A percentile compares a stretch with the other conserved stretches of the same genome.
Conservation (phyloP, 1,140 invertebrate genomes). For the Homarus americanus region DNA sequence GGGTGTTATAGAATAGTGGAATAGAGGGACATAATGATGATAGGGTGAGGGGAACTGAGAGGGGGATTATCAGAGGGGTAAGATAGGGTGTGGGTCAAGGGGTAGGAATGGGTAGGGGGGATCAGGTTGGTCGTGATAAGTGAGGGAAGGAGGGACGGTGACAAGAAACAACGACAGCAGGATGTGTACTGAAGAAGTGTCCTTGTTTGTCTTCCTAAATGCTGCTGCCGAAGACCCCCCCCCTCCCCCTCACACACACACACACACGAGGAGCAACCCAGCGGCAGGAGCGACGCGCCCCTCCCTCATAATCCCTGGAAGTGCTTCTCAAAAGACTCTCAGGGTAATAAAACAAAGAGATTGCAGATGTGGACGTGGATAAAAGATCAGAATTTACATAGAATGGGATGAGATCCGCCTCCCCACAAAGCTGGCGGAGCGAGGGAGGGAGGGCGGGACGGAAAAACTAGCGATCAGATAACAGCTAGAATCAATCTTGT, state of each 20-base stretch:
- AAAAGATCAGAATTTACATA: conserved; percentile 53
- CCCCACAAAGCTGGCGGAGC: conserved; percentile 20
- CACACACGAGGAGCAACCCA: background rate
- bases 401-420: conserved; percentile 35
- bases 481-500: conserved; percentile 51
- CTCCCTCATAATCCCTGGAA: conserved; percentile 18
- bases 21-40: too few species aligned
- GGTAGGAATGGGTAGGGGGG: too few species aligned
- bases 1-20: too few species aligned
- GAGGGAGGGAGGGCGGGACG: background rate
- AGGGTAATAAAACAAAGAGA: conserved; percentile 40
- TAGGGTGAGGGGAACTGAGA: too few species aligned
- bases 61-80: too few species aligned
- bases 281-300: background rate
- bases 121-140: too few species aligned
- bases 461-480: conserved; percentile 49
- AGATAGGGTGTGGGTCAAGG: too few species aligned
- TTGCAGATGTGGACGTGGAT: conserved; percentile 40
- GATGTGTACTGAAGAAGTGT: background rate
- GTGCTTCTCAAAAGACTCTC: conserved; percentile 5
- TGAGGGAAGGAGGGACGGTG: background rate
- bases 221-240: background rate
- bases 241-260: background rate
- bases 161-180: background rate
- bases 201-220: background rate